Evolutionary conservation across 2,888 invertebrate species (phyloP), one percentile per base, ranked within the genome.

Genomic region (Pycnomerus fuliginosus): DNA sequence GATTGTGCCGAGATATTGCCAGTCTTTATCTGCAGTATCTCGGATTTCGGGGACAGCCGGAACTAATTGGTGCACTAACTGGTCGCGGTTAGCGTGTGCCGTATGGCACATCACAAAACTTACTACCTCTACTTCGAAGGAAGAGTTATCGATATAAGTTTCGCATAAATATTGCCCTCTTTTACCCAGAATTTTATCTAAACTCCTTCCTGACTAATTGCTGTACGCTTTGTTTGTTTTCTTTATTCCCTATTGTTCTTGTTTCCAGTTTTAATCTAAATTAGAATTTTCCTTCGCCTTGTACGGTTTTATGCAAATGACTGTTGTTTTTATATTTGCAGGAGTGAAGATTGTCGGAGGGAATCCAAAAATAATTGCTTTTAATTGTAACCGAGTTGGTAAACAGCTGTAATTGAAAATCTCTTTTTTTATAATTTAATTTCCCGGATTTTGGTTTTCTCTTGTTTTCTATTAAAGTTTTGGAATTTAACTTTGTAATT

Each of bases 251-350:
- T 50, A 52, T 55, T 53, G 50, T 55, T 50, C 53, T 50, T 53
- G 50, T 48, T 52, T 55, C 52, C 55, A 56, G 52, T 56, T 56
- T 53, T 53, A 55, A 53, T 56, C 52, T 53, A 56, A 56, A 56
- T 55, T 52, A 53, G 51, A 54, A 54, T 52, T 53, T 52, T 41
- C 37, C 38, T 44, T 43, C 50, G 48, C 49, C 46, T 55, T 50
- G 49, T 49, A 52, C 50, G 50, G 48, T 50, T 51, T 55, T 57
- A 57, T 57, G 56, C 50, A 57, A 57, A 57, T 57, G 40, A 25
- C 34, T 46, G 33, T 36, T 45, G 53, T 50, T 51, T 56, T 52
- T 54, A 48, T 53, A 48, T 50, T 38, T 47, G 46, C 40, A 27
- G 44, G 38, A 30, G 42, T 23, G 34, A 46, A 43, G 34, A 38